These are phyloP conservation scores for Micropoecilia bifurca DNA, from an alignment of 2,797 vertebrate species.

Conservation along the genomic window DNA sequence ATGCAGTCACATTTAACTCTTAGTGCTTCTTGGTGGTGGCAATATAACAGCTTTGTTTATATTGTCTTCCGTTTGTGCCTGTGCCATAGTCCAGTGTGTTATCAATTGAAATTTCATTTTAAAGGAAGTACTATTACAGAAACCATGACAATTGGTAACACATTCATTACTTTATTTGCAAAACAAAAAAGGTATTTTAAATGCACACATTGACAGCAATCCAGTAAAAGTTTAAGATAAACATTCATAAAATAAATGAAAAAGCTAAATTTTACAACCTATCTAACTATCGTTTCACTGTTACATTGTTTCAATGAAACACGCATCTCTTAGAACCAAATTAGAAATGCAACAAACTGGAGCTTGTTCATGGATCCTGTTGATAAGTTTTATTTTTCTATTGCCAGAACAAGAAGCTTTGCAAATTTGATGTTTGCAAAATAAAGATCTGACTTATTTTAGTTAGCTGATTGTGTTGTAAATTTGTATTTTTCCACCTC, in stretches of 20 bases:
- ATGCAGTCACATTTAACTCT: neutral
- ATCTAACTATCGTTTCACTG: neutral
- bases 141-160: neutral
- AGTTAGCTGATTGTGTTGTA: neutral
- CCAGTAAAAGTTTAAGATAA: neutral
- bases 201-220: neutral
- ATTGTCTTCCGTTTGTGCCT: neutral
- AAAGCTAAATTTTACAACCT: neutral
- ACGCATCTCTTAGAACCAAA: neutral
- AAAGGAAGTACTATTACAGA: neutral
- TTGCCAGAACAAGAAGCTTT: neutral
- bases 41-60: neutral
- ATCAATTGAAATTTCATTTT: neutral
- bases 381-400: neutral
- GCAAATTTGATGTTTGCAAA: neutral
- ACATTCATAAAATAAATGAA: neutral
- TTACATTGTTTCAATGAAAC: neutral
- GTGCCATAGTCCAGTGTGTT: neutral
- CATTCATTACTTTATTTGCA: neutral
- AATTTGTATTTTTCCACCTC: neutral
- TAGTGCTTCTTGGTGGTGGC: neutral
- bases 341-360: neutral
- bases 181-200: neutral
- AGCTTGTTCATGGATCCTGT: neutral
- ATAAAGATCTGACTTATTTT: neutral